phyloP scores from a whole-genome alignment of 1,140 invertebrate genomes.

The Heterodera carotae region DNA sequence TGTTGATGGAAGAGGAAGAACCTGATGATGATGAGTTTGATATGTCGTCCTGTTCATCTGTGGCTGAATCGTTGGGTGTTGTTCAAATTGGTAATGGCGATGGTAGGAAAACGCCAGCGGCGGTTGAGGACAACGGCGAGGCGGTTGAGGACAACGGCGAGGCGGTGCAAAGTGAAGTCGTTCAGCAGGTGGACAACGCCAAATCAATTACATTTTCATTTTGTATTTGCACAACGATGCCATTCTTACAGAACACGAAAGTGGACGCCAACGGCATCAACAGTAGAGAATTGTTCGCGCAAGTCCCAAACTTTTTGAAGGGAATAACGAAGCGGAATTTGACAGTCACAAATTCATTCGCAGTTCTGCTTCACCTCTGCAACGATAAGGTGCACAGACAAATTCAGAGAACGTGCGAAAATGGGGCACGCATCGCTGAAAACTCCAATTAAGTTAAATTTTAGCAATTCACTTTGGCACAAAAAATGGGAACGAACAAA shows the following conservation, averaged over 20 bases:
- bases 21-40: background rate
- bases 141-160: no score
- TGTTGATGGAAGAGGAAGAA: background rate
- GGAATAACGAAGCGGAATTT: constrained; percentile 1
- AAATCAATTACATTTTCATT: background rate
- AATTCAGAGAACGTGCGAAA: background rate
- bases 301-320: background rate
- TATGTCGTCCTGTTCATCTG: background rate
- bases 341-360: background rate
- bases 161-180: no score
- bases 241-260: background rate
- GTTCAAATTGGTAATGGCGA: no score
- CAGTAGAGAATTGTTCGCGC: background rate
- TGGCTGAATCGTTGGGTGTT: background rate
- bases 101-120: no score
- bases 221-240: background rate
- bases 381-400: background rate
- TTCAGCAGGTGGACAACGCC: no score
- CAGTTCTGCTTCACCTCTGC: constrained; percentile 6
- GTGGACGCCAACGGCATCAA: background rate
- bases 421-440: background rate
- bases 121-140: no score
- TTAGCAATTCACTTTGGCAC: background rate
- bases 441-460: no score
- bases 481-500: background rate